Evolutionary conservation across 2,888 invertebrate species (phyloP).

Genomic region (Megalurothrips usitatus): DNA sequence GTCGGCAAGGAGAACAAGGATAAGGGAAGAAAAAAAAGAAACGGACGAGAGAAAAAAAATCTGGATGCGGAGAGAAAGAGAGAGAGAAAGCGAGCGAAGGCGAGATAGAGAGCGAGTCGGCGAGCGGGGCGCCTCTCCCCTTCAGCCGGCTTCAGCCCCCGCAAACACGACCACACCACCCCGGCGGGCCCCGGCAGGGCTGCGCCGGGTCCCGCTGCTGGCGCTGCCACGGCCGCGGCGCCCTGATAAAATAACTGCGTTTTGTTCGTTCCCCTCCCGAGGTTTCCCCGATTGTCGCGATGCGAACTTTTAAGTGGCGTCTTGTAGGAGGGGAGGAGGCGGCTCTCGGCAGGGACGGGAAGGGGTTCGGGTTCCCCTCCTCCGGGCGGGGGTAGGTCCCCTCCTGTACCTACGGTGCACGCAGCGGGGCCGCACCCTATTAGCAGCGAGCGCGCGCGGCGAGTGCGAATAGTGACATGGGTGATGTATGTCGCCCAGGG

Average conservation of each 20-base stretch:
- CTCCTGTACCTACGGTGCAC: neutral
- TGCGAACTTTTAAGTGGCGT: constrained; percentile 2
- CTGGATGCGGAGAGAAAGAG: neutral
- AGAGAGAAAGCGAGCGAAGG: neutral
- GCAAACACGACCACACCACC: neutral
- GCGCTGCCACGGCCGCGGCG: neutral
- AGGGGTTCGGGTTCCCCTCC: neutral
- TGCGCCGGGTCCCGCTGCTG: too few species aligned
- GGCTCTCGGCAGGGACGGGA: neutral
- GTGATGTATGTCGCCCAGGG: neutral
- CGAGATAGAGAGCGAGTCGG: neutral
- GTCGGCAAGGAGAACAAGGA: too few species aligned
- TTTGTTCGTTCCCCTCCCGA: neutral
- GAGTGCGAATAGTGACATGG: constrained; percentile 2
- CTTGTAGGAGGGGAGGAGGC: neutral
- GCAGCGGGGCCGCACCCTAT: neutral
- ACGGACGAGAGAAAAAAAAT: neutral
- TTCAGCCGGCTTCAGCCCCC: neutral
- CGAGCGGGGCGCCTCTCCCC: neutral
- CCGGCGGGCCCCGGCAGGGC: neutral
- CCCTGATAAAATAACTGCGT: constrained; percentile 6
- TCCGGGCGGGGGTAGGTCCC: neutral
- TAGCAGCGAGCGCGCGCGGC: neutral
- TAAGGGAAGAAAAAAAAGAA: neutral
- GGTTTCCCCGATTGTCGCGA: neutral